Evolutionary conservation across 2,113 vertebrate species (phyloP).

Genomic region (Athene cunicularia): DNA sequence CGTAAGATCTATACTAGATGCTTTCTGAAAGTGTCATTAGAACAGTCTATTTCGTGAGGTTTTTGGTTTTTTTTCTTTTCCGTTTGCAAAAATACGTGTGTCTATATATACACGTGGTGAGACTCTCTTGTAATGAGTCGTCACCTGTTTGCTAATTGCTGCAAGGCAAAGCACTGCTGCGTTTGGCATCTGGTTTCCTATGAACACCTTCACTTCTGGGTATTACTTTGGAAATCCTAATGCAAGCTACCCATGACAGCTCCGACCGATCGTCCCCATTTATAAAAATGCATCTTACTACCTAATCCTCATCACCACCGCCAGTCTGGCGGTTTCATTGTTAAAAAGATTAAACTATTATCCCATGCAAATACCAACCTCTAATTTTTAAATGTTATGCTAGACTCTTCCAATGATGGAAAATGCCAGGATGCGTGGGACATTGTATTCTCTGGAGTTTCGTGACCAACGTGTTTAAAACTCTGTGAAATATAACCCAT

Average conservation of each 20-base stretch:
- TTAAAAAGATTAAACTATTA: constrained; percentile 8
- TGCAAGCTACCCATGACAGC: background rate
- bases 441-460: background rate
- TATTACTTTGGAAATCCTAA: background rate
- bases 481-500: background rate
- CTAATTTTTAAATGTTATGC: background rate
- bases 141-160: background rate
- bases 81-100: fast-evolving
- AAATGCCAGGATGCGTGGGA: background rate
- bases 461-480: background rate
- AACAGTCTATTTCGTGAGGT: fast-evolving
- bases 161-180: background rate
- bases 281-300: background rate
- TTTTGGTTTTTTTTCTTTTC: background rate
- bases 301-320: background rate
- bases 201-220: background rate
- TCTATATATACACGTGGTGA: fast-evolving
- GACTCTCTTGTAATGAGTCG: background rate
- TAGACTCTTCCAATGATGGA: background rate
- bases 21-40: background rate
- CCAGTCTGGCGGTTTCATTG: background rate
- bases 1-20: background rate
- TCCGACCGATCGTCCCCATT: background rate
- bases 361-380: background rate
- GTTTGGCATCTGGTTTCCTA: background rate